Conservation (phyloP, 1,140 invertebrate species). For the Eulimnadia texana region DNA sequence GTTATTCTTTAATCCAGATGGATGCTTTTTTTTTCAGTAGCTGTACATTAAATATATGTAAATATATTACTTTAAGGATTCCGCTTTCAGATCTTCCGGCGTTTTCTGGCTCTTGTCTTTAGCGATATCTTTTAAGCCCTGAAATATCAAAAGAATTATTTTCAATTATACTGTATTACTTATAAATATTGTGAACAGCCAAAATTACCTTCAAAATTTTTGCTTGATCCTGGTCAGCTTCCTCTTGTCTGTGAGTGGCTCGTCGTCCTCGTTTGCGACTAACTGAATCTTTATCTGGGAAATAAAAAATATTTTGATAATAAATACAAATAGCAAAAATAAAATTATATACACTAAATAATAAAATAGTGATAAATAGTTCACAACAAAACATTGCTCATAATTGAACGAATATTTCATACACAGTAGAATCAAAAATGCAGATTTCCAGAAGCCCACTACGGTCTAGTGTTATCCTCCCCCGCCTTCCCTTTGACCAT, state of each 20-base stretch:
- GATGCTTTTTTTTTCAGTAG: too few relatives aligned
- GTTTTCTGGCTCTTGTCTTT: constrained; percentile 63
- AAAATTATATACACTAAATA: constrained; percentile 8
- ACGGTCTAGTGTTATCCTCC: too few relatives aligned
- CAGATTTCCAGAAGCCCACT: too few relatives aligned
- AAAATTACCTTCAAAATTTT: constrained; percentile 71
- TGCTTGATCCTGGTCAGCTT: constrained; percentile 78
- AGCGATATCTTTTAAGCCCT: constrained; percentile 94
- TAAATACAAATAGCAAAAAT: constrained; percentile 12
- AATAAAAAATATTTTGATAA: background rate
- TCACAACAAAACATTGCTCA: too few relatives aligned
- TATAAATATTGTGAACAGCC: background rate
- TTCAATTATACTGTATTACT: background rate
- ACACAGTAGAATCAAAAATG: too few relatives aligned
- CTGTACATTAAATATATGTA: too few relatives aligned
- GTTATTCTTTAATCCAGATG: too few relatives aligned
- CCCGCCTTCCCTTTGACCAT: too few relatives aligned
- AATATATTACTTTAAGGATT: constrained; percentile 46
- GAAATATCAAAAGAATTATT: background rate
- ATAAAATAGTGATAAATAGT: too few relatives aligned
- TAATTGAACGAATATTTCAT: too few relatives aligned
- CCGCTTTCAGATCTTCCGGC: constrained; percentile 43
- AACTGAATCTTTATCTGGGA: constrained; percentile 62
- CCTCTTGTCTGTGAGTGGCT: constrained; percentile 50
- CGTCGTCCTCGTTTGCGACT: constrained; percentile 79